Evolutionary conservation across 2,888 invertebrate genomes (phyloP), one percentile per base, ranked within the genome.

Genomic region (Nebria brevicollis): DNA sequence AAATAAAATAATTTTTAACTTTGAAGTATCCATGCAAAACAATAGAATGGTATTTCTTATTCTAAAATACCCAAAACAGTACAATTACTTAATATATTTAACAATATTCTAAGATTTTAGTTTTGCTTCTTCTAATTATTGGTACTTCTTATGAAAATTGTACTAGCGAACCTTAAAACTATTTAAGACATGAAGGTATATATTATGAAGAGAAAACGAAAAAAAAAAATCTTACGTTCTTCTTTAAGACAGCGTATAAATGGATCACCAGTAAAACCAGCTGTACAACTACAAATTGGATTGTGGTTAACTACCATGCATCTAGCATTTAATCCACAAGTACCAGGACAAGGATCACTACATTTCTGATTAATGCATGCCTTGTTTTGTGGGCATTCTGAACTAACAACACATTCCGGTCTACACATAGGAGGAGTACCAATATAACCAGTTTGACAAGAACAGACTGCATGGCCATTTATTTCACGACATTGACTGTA

Each of bases 221-320:
- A 70, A 34, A 70, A 84, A 83, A 77, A 76, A 82, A 82, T 83
- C 87, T 89, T 87, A 87, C 87, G 84, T 85, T 87, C 83, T 82
- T 86, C 82, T 83, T 83, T 86, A 66, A 88, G 84, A 83, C 93
- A 93, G 81, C 90, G 88, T 15, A 89, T 87, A 85, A 93, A 93
- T 82, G 94, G 93, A 89, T 94, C 93, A 73, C 94, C 94, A 26
- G 92, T 92, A 87, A 90, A 91, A 77, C 92, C 93, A 64, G 90
- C 88, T 26, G 91, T 86, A 87, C 94, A 94, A 83, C 91, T 92
- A 87, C 94, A 94, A 78, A 93, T 93, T 1, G 94, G 93, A 86
- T 93, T 92, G 86, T 94, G 94, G 85, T 93, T 93, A 65, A 93
- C 92, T 15, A 93, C 93, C 88, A 92, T 91, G 86, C 94, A 94